Base-by-base conservation (phyloP, 2,888 invertebrate species). In the Acrobasis repandana region DNA sequence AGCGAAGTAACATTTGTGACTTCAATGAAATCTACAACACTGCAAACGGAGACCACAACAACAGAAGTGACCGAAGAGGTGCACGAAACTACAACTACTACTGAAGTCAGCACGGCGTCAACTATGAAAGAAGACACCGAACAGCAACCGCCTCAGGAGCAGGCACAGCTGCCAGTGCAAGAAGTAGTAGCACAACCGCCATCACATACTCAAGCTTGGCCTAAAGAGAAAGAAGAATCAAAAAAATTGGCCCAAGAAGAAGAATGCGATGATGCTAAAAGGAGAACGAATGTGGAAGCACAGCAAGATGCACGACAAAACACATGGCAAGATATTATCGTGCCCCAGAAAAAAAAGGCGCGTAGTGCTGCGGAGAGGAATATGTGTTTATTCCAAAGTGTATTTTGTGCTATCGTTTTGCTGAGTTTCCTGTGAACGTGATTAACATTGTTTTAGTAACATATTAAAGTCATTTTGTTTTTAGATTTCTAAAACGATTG, bases 401-500 rank as follows among this genome's bases (percentile, higher is more conserved):
- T 79, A 50, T 70, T 75, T 70, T 72, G 69, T 67, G 64, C 75
- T 47, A 65, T 72, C 60, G 65, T 77, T 71, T 70, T 78, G 66
- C 63, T 66, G 60, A 73, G 68, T 73, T 69, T 78, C 65, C 70
- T 73, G 68, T 74, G 74, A 73, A 51, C 15, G 9, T 51, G 33
- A 34, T 48, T 47, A 14, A 43, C 15, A 16, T 18, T 34, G 18
- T 18, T 54, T 18, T 18, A 20, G 11, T 11, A 18, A 54, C 14
- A 38, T 38, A 54, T 54, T 54, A 54, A 54, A 54, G 36, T 52
- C 6, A 36, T 28, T 54, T 54, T 20, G 52, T 43, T 18, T 38
- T 20, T 54, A 38, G 38, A 54, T 52, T 36, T 36, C 16, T 52
- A 36, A 36, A 16, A 54, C 6, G 11, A 18, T 33, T 54, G 38